phyloP scores from a whole-genome alignment of 2,797 vertebrate species.

The Amblyopsis hoosieri region DNA sequence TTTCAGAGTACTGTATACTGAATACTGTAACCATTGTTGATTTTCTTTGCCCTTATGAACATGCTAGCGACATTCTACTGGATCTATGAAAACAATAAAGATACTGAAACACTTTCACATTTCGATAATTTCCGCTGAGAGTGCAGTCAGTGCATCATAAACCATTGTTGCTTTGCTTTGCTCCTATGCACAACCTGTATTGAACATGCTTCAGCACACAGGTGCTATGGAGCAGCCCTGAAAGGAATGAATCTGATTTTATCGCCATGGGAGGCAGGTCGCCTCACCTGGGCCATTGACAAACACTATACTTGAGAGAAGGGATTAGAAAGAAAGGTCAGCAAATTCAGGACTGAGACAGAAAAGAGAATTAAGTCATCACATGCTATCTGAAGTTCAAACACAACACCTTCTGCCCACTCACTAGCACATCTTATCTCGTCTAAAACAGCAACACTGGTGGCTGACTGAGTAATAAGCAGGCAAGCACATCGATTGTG shows the following conservation, averaged over 20 bases:
- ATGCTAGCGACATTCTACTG: neutral
- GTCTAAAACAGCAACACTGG: slow-evolving; percentile 29
- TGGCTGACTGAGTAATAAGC: slow-evolving; percentile 23
- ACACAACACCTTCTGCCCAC: slow-evolving; percentile 41
- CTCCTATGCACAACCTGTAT: slow-evolving; percentile 3
- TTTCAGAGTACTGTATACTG: too few species aligned
- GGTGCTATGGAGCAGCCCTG: slow-evolving; percentile 14
- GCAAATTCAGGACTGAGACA: slow-evolving; percentile 54
- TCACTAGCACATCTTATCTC: slow-evolving; percentile 48
- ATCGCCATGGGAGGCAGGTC: slow-evolving; percentile 51
- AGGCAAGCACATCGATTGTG: slow-evolving; percentile 8
- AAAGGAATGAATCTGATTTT: slow-evolving; percentile 56
- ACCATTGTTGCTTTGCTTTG: neutral
- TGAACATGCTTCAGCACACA: slow-evolving; percentile 20
- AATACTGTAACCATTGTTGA: neutral
- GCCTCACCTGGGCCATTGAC: slow-evolving; percentile 47
- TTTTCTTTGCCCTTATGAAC: neutral
- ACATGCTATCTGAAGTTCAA: slow-evolving; percentile 64
- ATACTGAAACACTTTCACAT: neutral
- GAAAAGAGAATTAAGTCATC: slow-evolving; percentile 65
- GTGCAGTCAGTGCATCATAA: neutral
- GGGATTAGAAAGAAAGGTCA: slow-evolving; percentile 67
- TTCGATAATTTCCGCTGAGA: neutral
- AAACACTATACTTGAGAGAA: slow-evolving; percentile 59
- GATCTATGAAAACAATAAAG: too few species aligned